These are phyloP conservation scores for Limnephilus auricula DNA, from an alignment of 2,888 invertebrate genomes.

Conservation along the genomic window DNA sequence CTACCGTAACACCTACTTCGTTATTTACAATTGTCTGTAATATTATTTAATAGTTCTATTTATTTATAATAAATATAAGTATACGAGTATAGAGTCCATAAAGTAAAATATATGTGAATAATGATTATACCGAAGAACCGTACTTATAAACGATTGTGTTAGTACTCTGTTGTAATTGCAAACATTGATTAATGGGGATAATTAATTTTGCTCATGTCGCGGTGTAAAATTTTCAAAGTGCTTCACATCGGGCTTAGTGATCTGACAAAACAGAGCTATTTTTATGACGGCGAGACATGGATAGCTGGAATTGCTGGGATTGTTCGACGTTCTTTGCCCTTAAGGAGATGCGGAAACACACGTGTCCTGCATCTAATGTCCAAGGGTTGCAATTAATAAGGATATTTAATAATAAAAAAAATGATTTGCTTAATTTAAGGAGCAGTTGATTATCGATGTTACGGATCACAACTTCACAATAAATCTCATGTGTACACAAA, in stretches of 20 bases:
- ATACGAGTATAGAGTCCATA: too few relatives aligned
- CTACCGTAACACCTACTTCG: not conserved
- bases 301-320: constrained; percentile 4
- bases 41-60: not conserved
- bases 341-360: constrained; percentile 15
- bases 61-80: too few relatives aligned
- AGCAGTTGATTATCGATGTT: not conserved
- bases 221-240: constrained; percentile 34
- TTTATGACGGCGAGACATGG: constrained; percentile 30
- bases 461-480: not conserved
- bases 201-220: constrained; percentile 36
- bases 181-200: constrained; percentile 5
- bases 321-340: constrained; percentile 5
- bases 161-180: constrained; percentile 2
- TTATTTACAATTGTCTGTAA: not conserved
- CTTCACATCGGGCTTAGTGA: constrained; percentile 14
- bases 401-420: not conserved
- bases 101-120: not conserved
- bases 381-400: not conserved
- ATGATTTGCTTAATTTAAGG: not conserved
- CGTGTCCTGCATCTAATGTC: constrained; percentile 6
- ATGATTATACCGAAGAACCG: not conserved
- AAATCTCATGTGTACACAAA: too few relatives aligned
- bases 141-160: not conserved
- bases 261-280: constrained; percentile 33